Evolutionary conservation across 2,113 vertebrate genomes (phyloP).

Genomic region (Takifugu bimaculatus): DNA sequence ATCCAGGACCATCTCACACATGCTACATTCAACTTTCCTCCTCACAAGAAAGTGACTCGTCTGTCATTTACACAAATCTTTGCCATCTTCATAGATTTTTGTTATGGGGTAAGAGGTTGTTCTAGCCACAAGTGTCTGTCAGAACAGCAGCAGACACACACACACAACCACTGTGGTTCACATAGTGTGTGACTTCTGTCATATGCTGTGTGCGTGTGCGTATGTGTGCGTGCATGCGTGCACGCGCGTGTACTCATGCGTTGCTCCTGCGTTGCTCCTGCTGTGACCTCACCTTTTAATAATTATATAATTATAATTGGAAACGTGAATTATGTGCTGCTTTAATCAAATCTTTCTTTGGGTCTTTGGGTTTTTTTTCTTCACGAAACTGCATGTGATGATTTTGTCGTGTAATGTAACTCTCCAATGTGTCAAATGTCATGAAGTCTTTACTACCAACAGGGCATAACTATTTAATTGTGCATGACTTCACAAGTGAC

Average conservation of each 20-base stretch:
- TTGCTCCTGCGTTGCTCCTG: no score
- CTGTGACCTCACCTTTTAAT: neutral
- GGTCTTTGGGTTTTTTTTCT: neutral
- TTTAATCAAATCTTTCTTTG: neutral
- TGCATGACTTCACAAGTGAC: neutral
- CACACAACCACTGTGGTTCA: conserved; percentile 34
- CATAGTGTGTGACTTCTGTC: no score
- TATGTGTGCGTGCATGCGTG: no score
- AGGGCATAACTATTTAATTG: no score
- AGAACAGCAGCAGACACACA: conserved; percentile 5
- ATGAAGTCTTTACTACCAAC: no score
- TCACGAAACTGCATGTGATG: neutral
- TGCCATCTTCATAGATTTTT: conserved; percentile 12
- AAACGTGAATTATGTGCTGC: neutral
- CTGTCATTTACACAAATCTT: no score
- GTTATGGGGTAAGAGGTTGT: neutral
- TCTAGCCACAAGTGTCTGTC: neutral
- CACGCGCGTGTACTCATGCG: no score
- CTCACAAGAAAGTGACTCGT: neutral
- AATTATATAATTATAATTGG: neutral
- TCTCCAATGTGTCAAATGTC: no score
- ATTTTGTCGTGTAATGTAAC: no score
- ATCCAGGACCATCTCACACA: conserved; percentile 76
- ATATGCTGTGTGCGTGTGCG: no score
- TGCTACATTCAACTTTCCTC: conserved; percentile 81